Evolutionary conservation across 2,888 invertebrate genomes (phyloP).

Genomic region (Anthophora plumipes): DNA sequence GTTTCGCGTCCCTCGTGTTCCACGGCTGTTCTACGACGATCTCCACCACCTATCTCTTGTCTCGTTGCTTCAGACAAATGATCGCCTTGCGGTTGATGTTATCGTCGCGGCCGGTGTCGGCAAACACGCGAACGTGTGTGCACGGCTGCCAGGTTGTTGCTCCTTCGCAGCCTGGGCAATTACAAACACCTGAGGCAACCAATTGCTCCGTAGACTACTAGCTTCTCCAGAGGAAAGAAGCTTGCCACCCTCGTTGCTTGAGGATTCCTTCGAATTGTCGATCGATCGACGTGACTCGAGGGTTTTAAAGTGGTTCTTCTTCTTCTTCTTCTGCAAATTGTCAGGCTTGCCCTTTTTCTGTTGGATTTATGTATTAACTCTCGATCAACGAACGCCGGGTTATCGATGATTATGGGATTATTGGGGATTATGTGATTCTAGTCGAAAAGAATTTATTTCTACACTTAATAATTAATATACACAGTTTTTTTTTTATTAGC

Average conservation of each 20-base stretch:
- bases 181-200: conserved; percentile 65
- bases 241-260: not conserved
- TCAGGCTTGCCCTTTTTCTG: too few species aligned
- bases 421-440: too few species aligned
- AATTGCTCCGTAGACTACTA: conserved; percentile 1
- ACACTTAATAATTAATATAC: too few species aligned
- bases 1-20: conserved; percentile 3
- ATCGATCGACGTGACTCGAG: conserved; percentile 43
- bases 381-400: too few species aligned
- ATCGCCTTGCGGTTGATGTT: conserved; percentile 63
- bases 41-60: conserved; percentile 16
- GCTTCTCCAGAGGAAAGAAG: too few species aligned
- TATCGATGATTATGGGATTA: too few species aligned
- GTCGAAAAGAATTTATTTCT: too few species aligned
- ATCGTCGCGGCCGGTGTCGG: conserved; percentile 54
- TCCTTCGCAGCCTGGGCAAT: conserved; percentile 58
- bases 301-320: not conserved
- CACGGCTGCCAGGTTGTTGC: conserved; percentile 20
- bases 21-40: conserved; percentile 3
- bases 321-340: not conserved
- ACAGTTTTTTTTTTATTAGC: too few species aligned
- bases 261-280: conserved; percentile 41
- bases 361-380: not conserved
- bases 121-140: conserved; percentile 34
- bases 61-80: conserved; percentile 58